These are phyloP conservation scores for Eulemur coronatus DNA, from an alignment of 2,797 vertebrate genomes.

Conservation along the genomic window DNA sequence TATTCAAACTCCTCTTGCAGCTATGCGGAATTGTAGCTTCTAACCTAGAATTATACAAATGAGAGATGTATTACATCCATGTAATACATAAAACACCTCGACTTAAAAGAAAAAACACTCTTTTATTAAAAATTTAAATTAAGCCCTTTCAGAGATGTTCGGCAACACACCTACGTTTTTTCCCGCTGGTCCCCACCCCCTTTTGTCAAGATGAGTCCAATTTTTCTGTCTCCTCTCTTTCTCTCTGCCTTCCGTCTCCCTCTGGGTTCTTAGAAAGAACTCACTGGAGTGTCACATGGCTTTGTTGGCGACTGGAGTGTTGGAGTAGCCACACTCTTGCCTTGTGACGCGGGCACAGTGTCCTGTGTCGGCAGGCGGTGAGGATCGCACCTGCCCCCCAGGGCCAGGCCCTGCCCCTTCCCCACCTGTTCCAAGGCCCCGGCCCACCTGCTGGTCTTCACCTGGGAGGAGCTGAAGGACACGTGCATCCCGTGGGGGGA, in stretches of 20 bases:
- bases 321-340: not conserved
- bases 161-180: conserved; percentile 55
- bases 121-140: conserved; percentile 64
- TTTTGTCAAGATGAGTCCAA: conserved; percentile 52
- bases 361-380: rapidly evolving
- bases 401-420: not conserved
- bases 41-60: conserved; percentile 71
- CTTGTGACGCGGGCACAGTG: not conserved
- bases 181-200: not conserved
- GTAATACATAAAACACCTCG: conserved; percentile 55
- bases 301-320: not conserved
- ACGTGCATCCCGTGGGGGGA: rapidly evolving
- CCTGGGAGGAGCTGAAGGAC: not conserved
- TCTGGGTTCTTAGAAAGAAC: not conserved
- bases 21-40: conserved; percentile 39
- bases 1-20: conserved; percentile 53
- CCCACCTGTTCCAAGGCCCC: rapidly evolving
- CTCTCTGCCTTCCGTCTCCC: not conserved
- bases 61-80: conserved; percentile 38
- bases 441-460: not conserved
- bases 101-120: conserved; percentile 40
- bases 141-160: conserved; percentile 68
- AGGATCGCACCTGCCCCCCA: rapidly evolving
- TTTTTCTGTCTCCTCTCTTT: conserved; percentile 31
- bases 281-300: not conserved